Base-by-base conservation (phyloP, 2,113 vertebrate species). In the Dromaius novaehollandiae region DNA sequence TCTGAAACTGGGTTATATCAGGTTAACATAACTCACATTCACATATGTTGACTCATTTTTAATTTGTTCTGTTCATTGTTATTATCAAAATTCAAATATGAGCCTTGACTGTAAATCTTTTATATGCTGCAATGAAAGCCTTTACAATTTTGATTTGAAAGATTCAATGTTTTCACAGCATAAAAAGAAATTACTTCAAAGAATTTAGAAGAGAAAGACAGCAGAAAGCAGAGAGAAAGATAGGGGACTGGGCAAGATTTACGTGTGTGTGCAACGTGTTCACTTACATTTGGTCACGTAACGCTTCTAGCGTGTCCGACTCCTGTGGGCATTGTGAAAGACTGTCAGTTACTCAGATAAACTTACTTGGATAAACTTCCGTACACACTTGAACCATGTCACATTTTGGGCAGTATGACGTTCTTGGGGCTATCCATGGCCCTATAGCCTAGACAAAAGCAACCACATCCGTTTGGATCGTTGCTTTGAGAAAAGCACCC, bases 241-340 rank as follows among this genome's bases (percentile, higher is more conserved):
- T 1, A 71, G 9, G 5, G 30, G 7, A 53, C 11, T 3, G 34
- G 69, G n/a, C 36, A 61, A 42, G 73, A 56, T 53, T 20, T 69
- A 26, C 0, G 0, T 1, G 20, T 0, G 28, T 46, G 40, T 58
- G 40, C 14, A 0, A 0, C 13, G n/a, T 8, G 4, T 63, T 34
- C 56, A 60, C 48, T 73, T 84, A 21, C 51, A 22, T 30, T 36
- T 42, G 51, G 53, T 26, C 84, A 74, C 0, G 0, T 3, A 73
- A 69, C 25, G 3, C 25, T 79, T 51, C 74, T 26, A 0, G 1
- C 12, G 63, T 11, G n/a, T 36, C 61, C 20, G 11, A 11, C 38
- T 75, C 30, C 68, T 50, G 30, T 1, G 48, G 69, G n/a, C 42
- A 24, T 53, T n/a, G 66, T 25, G 82, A 28, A 69, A 71, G 74